These are phyloP conservation scores for Drosophila ochracea DNA, from an alignment of 2,888 invertebrate species.

Conservation along the genomic window DNA sequence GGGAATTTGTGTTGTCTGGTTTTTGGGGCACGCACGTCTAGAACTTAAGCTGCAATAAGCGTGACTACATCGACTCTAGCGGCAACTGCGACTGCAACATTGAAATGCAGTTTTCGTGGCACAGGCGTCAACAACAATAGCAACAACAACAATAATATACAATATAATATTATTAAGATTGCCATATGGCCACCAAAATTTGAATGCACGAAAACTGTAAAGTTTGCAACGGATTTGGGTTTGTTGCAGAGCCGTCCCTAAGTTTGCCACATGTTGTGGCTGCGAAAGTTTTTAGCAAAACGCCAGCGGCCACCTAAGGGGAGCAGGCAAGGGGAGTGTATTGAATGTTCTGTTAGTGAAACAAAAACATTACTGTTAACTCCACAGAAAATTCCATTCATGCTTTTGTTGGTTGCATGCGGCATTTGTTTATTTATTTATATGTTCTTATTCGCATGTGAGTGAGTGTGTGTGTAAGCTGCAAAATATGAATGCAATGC, in stretches of 20 bases:
- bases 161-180: not conserved
- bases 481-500: slow-evolving; percentile 35
- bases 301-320: slow-evolving; percentile 2
- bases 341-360: not conserved
- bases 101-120: slow-evolving; percentile 51
- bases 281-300: slow-evolving; percentile 45
- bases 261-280: slow-evolving; percentile 71
- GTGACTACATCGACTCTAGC: slow-evolving; percentile 42
- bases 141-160: not conserved
- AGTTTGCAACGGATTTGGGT: slow-evolving; percentile 1
- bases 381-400: slow-evolving; percentile 37
- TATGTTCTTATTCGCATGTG: slow-evolving; percentile 1
- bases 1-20: slow-evolving; percentile 73
- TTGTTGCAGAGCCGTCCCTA: slow-evolving; percentile 33
- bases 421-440: slow-evolving; percentile 54
- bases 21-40: slow-evolving; percentile 63
- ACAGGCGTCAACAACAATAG: slow-evolving; percentile 38
- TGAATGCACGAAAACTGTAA: slow-evolving; percentile 46
- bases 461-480: not conserved
- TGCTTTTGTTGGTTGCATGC: slow-evolving; percentile 29
- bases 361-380: slow-evolving; percentile 55
- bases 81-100: slow-evolving; percentile 45
- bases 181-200: slow-evolving; percentile 44
- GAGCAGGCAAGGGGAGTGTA: not conserved
- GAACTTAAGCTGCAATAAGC: slow-evolving; percentile 67